These are phyloP conservation scores for Corynorhinus townsendii DNA, from an alignment of 2,113 vertebrate genomes.

Conservation along the genomic window DNA sequence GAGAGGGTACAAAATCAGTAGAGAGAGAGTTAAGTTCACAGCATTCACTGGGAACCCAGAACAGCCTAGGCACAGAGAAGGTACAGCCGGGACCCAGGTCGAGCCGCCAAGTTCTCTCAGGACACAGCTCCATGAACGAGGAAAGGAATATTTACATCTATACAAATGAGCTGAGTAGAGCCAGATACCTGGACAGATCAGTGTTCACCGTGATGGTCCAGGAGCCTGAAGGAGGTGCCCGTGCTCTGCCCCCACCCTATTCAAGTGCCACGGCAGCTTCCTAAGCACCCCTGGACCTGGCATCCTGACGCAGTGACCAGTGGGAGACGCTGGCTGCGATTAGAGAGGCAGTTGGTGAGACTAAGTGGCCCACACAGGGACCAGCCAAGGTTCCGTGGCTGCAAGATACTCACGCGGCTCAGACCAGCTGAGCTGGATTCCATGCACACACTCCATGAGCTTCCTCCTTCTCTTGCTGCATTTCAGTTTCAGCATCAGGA, in stretches of 20 bases:
- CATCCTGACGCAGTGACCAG: neutral
- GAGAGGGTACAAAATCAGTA: rapidly evolving
- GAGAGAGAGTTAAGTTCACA: rapidly evolving
- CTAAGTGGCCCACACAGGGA: neutral
- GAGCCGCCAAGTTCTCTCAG: neutral
- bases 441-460: too few species aligned
- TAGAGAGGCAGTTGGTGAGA: neutral
- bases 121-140: rapidly evolving
- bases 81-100: rapidly evolving
- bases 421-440: neutral
- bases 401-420: rapidly evolving
- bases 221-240: too few species aligned
- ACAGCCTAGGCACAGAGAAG: rapidly evolving
- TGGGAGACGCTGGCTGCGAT: neutral
- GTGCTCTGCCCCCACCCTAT: rapidly evolving
- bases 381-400: too few species aligned
- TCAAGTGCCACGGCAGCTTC: neutral
- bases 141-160: rapidly evolving
- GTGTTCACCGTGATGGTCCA: rapidly evolving
- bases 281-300: neutral
- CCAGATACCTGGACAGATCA: rapidly evolving
- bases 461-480: neutral
- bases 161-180: rapidly evolving
- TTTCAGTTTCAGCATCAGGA: neutral
- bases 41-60: rapidly evolving